Percentiles rank a stretch among this genome's conserved stretches.
phyloP scores from a whole-genome alignment of 2,888 invertebrate species.

The Oxyscelio sp. region DNA sequence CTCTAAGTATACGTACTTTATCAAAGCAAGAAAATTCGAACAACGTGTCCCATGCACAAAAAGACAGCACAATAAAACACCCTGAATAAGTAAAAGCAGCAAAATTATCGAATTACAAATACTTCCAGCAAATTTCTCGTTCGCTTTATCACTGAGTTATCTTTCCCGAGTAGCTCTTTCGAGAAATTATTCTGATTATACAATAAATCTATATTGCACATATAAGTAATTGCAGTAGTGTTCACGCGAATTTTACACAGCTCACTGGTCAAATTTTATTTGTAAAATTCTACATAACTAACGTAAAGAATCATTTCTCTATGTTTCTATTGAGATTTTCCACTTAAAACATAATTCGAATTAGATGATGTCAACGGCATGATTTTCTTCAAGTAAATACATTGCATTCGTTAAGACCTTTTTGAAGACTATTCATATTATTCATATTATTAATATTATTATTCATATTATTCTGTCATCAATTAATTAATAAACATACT shows the following conservation, averaged over 20 bases:
- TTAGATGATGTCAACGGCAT: conserved; percentile 37
- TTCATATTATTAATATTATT: no score
- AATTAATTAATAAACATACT: no score
- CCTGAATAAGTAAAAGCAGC: neutral
- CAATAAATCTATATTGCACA: conserved; percentile 55
- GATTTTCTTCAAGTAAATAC: conserved; percentile 45
- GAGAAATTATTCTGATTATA: conserved; percentile 54
- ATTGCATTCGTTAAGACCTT: neutral
- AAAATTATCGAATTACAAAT: conserved; percentile 36
- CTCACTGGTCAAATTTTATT: conserved; percentile 55
- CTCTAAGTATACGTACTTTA: no score
- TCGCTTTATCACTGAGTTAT: conserved; percentile 40
- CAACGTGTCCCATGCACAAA: neutral
- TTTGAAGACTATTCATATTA: no score
- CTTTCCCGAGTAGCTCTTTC: conserved; percentile 22
- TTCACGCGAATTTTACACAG: conserved; percentile 47
- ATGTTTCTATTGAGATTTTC: conserved; percentile 47
- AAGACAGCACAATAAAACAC: neutral
- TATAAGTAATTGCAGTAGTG: conserved; percentile 55
- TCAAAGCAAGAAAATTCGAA: no score
- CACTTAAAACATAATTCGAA: conserved; percentile 46
- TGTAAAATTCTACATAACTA: conserved; percentile 28
- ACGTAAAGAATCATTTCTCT: conserved; percentile 43
- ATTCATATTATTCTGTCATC: no score
- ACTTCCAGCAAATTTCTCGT: conserved; percentile 1